Base-by-base conservation (phyloP, 2,888 invertebrate genomes). In the Drosophila formosana region DNA sequence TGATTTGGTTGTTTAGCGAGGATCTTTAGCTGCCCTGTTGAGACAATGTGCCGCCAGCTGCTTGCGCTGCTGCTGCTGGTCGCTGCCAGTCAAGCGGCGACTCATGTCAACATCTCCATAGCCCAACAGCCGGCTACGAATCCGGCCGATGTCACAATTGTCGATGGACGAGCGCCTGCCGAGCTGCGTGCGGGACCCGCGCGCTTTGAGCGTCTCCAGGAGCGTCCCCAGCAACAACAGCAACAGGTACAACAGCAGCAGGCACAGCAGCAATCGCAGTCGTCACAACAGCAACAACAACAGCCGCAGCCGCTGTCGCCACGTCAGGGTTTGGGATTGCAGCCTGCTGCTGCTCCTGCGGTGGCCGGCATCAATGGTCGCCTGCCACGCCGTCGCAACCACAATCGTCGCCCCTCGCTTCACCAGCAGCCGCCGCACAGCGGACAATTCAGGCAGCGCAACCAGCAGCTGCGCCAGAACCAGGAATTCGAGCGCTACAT, bases 141-240 rank as follows among this genome's bases (percentile, higher is more conserved):
- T 91, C 94, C 94, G 5, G 94, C 94, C 4, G 94, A 93, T 72
- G 93, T 94, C 8, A 94, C 93, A 23, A 94, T 94, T 80, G 86
- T 93, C 23, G 88, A 91, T 53, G 91, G 90, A n/a, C 89, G 58
- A 30, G 90, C 91, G 8, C 89, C 92, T 0, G 88, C 85, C 2
- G 92, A 92, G 13, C 78, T 90, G 41, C 75, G 73, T 30, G 89
- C 90, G 4, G 90, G 90, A 23, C 90, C 89, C 8, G 73, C 71
- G 37, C 87, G 74, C 11, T 88, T 78, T 49, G 65, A 65, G 3
- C 77, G 85, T 4, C 56, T 87, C 11, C 74, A 75, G 66, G 78
- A 82, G 56, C 82, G 80, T 23, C 77, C 82, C 51, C 70, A 72
- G 25, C 50, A 56, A 23, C 71, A 18, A 2, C 61, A 71, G 13